These are phyloP conservation scores for Syrrhaptes paradoxus DNA, from an alignment of 2,113 vertebrate genomes.

Conservation along the genomic window DNA sequence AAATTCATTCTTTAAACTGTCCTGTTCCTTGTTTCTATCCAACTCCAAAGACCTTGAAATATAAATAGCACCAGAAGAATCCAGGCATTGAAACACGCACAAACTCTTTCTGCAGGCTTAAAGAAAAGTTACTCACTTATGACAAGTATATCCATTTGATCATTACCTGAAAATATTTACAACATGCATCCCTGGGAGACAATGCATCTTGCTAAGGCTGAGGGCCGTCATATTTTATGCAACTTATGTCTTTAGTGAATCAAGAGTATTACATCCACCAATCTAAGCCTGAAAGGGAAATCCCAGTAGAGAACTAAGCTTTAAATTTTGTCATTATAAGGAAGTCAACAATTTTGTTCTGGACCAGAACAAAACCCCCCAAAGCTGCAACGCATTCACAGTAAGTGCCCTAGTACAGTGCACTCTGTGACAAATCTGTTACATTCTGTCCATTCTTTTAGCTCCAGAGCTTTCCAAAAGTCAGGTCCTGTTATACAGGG, in stretches of 20 bases:
- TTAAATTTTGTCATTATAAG: neutral
- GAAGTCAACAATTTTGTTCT: neutral
- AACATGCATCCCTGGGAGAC: neutral
- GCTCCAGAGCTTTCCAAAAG: neutral
- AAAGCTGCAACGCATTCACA: neutral
- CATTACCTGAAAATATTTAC: slow-evolving; percentile 27
- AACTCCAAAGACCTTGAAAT: neutral
- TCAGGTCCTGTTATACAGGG: neutral
- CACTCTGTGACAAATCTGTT: neutral
- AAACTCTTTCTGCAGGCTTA: neutral
- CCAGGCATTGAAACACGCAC: neutral
- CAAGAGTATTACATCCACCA: slow-evolving; percentile 7
- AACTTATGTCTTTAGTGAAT: neutral
- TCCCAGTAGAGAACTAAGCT: neutral
- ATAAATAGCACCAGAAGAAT: neutral
- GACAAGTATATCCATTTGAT: slow-evolving; percentile 12
- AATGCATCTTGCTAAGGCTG: neutral
- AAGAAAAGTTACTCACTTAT: neutral
- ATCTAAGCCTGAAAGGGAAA: neutral
- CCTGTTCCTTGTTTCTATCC: neutral
- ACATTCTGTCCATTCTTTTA: neutral
- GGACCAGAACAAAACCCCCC: neutral
- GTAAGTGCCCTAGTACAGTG: neutral
- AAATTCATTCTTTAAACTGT: neutral
- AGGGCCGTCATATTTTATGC: slow-evolving; percentile 28